These are phyloP conservation scores for Sander vitreus DNA, from an alignment of 2,113 vertebrate genomes.

Conservation along the genomic window DNA sequence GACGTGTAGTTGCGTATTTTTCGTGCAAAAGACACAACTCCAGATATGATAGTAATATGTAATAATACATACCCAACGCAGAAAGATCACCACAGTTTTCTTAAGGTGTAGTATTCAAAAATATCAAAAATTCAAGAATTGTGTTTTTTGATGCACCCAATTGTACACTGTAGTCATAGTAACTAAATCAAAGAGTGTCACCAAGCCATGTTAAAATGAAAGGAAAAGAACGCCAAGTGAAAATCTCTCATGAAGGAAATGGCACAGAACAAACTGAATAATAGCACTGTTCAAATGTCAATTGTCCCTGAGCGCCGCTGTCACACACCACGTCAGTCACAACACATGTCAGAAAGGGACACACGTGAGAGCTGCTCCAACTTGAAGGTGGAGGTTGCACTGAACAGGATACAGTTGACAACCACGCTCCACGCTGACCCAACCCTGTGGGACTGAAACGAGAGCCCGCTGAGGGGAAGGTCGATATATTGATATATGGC, in stretches of 20 bases:
- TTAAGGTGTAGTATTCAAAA: too few species aligned
- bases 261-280: background rate
- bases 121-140: too few species aligned
- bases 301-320: background rate
- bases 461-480: constrained; percentile 1
- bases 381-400: background rate
- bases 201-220: background rate
- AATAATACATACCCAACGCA: too few species aligned
- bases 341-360: background rate
- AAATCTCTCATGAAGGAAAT: background rate
- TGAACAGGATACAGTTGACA: background rate
- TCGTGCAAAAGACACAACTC: too few species aligned
- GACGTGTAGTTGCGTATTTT: too few species aligned
- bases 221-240: background rate
- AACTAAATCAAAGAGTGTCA: background rate
- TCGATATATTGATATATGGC: constrained; percentile 42
- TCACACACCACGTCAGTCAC: background rate
- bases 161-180: background rate
- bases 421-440: background rate
- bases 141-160: too few species aligned
- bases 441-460: constrained; percentile 27
- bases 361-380: background rate
- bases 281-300: background rate
- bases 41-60: too few species aligned
- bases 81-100: too few species aligned